These are phyloP conservation scores for Macrotis lagotis DNA, from an alignment of 2,113 vertebrate genomes.

Conservation along the genomic window DNA sequence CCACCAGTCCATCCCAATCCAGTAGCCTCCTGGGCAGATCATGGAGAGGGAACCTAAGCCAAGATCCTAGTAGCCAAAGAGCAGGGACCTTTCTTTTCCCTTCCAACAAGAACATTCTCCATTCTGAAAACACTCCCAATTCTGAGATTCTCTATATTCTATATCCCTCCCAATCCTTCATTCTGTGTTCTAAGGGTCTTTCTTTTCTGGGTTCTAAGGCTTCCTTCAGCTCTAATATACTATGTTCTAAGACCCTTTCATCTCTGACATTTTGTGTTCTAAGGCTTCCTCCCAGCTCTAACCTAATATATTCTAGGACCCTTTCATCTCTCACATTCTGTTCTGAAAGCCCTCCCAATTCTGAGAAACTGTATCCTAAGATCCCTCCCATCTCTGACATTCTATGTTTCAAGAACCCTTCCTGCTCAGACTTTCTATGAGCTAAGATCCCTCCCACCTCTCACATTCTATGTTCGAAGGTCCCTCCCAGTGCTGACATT, in stretches of 20 bases:
- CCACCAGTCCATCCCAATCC: too few relatives aligned
- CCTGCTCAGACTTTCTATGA: not conserved
- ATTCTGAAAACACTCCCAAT: too few relatives aligned
- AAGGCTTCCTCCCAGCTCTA: not conserved
- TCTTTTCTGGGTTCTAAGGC: not conserved
- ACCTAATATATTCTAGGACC: not conserved
- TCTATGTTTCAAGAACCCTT: not conserved
- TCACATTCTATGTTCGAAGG: not conserved
- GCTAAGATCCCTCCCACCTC: not conserved
- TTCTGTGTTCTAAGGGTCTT: not conserved
- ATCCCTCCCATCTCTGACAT: not conserved
- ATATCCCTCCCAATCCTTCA: not conserved
- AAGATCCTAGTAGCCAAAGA: too few relatives aligned
- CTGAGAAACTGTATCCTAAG: not conserved
- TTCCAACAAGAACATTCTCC: too few relatives aligned
- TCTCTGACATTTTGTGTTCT: not conserved
- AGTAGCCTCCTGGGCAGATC: too few relatives aligned
- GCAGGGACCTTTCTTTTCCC: too few relatives aligned
- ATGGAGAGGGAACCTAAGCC: too few relatives aligned
- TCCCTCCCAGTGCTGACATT: not conserved
- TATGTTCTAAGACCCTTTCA: not conserved
- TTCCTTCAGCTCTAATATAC: not conserved
- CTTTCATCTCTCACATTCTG: not conserved
- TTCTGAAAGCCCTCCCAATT: not conserved
- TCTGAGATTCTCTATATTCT: too few relatives aligned